Percentiles rank a stretch among this genome's conserved stretches.
phyloP scores from a whole-genome alignment of 2,797 vertebrate species.

The Sebastes taczanowskii region DNA sequence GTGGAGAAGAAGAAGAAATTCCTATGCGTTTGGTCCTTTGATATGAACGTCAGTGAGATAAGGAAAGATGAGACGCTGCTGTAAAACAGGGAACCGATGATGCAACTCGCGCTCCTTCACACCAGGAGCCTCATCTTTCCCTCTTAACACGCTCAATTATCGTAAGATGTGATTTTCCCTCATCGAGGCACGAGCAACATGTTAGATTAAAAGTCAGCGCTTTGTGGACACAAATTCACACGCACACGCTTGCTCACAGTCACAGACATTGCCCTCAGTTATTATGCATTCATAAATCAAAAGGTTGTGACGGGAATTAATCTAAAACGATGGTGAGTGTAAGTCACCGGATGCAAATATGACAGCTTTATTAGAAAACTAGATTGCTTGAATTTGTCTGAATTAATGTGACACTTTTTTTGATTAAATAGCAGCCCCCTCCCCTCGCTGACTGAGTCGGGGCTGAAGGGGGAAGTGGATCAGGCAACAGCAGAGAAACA shows the following conservation, averaged over 20 bases:
- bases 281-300: constrained; percentile 79
- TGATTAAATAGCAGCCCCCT: constrained; percentile 59
- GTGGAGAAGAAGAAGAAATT: constrained; percentile 13
- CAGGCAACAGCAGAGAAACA: constrained; percentile 27
- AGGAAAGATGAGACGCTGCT: constrained; percentile 38
- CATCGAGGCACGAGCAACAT: constrained; percentile 50
- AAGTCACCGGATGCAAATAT: constrained; percentile 79
- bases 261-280: constrained; percentile 63
- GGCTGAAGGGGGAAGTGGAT: constrained; percentile 13
- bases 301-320: constrained; percentile 77
- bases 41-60: constrained; percentile 39
- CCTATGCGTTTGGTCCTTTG: constrained; percentile 10
- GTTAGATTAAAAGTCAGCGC: constrained; percentile 64
- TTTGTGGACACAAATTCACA: constrained; percentile 24
- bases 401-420: constrained; percentile 79
- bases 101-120: constrained; percentile 24
- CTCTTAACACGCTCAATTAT: constrained; percentile 64
- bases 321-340: constrained; percentile 73
- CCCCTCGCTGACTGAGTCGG: background rate
- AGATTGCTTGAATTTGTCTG: constrained; percentile 79
- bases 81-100: constrained; percentile 27
- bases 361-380: constrained; percentile 82
- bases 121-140: constrained; percentile 39
- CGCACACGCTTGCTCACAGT: constrained; percentile 23
- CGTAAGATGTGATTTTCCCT: constrained; percentile 56